Base-by-base conservation (phyloP, 2,888 invertebrate genomes). In the Leptinotarsa juncta region DNA sequence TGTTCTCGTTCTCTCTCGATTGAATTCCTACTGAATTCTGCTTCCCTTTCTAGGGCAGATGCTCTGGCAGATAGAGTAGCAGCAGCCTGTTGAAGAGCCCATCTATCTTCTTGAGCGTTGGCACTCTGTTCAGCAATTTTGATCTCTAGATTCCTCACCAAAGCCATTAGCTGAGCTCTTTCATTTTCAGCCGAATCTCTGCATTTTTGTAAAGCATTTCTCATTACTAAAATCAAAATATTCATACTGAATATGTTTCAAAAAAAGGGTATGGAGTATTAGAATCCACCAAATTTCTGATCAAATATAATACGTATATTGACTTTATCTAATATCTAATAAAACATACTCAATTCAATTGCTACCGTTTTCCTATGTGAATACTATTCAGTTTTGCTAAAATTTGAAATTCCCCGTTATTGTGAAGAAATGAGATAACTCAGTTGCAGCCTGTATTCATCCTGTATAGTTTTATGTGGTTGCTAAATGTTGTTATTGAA, bases 1-100 rank as follows among this genome's bases (percentile, higher is more conserved):
- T 92, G 91, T 79, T 91, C 91, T 69, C 91, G 89, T 84, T 92
- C 92, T 75, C 90, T 88, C 80, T 91, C 91, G 1, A 92, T 84
- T 32, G 90, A 85, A 77, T 88, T 89, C 81, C 90, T 89, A 14
- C 90, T 90, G 81, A 90, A 91, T 83, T 92, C 91, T 0, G 90
- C 89, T 85, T 92, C 92, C 79, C 91, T 89, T 80, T 89, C 90
- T 66, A 92, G 89, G 2, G 92, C 92, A n/a, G 91, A 89, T 71
- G 90, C 90, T 85, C 91, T 90, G 72, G 91, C 91, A 71, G 91
- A 90, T 80, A 92, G 88, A 73, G 90, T 91, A 85, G 91, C 89
- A 80, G 89, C 89, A 81, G 91, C 91, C 83, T 92, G 91, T 81
- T 91, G 91, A 23, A 92, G 83, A 1, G 88, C 87, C 85, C 88